Percentiles rank a stretch among this genome's conserved stretches.
phyloP scores from a whole-genome alignment of 2,113 vertebrate species.

The Tupaia chinensis region DNA sequence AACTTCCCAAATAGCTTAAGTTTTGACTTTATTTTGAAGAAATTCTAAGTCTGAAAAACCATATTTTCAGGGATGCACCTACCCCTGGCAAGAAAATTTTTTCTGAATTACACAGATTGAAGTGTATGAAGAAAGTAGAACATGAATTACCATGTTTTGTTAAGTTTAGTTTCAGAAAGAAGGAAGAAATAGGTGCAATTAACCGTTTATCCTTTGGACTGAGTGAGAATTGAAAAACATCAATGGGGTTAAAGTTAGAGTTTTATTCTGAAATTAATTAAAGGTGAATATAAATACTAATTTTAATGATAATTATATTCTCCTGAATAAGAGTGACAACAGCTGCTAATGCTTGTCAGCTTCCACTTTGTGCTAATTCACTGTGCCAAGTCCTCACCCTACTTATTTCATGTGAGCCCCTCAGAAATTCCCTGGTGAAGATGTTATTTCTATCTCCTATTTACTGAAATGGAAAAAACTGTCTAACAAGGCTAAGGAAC shows the following conservation, averaged over 20 bases:
- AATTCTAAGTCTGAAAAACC: conserved; percentile 33
- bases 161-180: conserved; percentile 52
- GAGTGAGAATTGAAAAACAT: background rate
- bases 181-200: background rate
- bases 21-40: conserved; percentile 13
- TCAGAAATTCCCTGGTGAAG: background rate
- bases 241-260: background rate
- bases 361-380: background rate
- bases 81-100: background rate
- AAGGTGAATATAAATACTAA: background rate
- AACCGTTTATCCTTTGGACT: background rate
- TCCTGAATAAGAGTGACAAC: background rate
- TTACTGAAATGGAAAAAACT: background rate
- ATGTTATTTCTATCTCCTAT: background rate
- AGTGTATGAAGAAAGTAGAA: background rate
- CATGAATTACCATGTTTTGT: background rate
- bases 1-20: conserved; percentile 33
- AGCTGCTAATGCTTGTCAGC: background rate
- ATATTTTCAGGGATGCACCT: background rate
- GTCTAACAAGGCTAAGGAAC: background rate
- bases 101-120: background rate
- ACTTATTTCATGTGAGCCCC: background rate
- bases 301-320: background rate
- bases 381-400: background rate
- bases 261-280: conserved; percentile 22